Conservation (phyloP, 2,797 vertebrate genomes). For the Neostethus bicornis region DNA sequence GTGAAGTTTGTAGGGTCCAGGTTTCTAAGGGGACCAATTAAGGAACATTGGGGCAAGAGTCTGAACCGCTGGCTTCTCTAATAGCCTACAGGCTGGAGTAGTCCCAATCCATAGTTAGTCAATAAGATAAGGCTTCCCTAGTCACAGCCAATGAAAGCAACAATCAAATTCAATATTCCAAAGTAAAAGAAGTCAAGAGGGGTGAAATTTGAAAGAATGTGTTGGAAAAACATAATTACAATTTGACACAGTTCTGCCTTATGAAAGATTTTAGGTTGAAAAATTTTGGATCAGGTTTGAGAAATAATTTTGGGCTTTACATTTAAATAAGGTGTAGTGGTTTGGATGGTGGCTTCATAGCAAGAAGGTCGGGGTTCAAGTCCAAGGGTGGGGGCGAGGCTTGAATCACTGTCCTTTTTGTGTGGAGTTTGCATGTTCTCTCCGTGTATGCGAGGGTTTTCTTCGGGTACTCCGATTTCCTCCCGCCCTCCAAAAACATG, state of each 20-base stretch:
- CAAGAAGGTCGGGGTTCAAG: too few relatives aligned
- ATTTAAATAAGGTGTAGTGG: too few relatives aligned
- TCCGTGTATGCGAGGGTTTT: too few relatives aligned
- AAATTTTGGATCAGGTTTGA: not conserved
- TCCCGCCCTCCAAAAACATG: too few relatives aligned
- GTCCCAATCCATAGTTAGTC: slow-evolving; percentile 64
- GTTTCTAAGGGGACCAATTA: slow-evolving; percentile 74
- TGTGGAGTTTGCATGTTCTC: too few relatives aligned
- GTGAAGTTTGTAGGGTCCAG: slow-evolving; percentile 54
- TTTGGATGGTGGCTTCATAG: too few relatives aligned
- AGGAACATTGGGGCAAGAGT: slow-evolving; percentile 45
- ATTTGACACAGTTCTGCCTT: not conserved
- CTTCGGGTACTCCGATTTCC: too few relatives aligned
- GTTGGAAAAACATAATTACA: not conserved
- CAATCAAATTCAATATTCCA: slow-evolving; percentile 21
- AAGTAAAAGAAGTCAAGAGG: slow-evolving; percentile 7
- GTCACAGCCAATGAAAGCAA: slow-evolving; percentile 40
- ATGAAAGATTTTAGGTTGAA: slow-evolving; percentile 2
- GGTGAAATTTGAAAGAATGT: not conserved
- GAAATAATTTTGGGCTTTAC: not conserved
- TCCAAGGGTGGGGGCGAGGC: too few relatives aligned
- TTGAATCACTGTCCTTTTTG: too few relatives aligned
- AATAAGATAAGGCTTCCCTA: slow-evolving; percentile 47
- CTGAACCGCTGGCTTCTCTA: slow-evolving; percentile 59
- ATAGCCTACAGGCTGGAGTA: slow-evolving; percentile 58